These are phyloP conservation scores for Petroica traversi DNA, from an alignment of 2,113 vertebrate species.

Conservation along the genomic window DNA sequence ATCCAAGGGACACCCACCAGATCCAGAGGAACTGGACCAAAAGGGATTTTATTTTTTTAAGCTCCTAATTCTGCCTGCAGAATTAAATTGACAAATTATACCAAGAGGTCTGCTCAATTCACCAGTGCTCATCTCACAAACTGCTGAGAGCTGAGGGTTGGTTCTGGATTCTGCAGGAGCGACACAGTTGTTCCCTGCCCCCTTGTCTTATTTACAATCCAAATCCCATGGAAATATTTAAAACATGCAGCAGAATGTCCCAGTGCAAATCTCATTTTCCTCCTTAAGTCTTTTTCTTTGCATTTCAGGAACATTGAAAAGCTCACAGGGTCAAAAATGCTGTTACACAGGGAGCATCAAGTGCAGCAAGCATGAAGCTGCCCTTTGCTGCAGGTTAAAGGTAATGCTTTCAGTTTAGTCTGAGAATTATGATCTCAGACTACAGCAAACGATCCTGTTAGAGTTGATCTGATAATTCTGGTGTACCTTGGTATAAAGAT, in stretches of 20 bases:
- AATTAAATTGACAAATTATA: no score
- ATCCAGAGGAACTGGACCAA: neutral
- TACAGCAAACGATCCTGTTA: neutral
- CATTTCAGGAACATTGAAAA: neutral
- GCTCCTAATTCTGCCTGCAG: neutral
- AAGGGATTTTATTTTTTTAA: neutral
- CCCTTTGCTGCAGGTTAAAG: neutral
- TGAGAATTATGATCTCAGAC: neutral
- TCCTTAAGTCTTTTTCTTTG: neutral
- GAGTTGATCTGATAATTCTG: neutral
- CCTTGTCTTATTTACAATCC: conserved; percentile 2
- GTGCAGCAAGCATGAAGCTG: neutral
- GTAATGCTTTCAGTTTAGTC: neutral
- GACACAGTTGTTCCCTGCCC: neutral
- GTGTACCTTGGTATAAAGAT: neutral
- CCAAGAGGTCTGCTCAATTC: neutral
- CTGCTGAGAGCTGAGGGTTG: neutral
- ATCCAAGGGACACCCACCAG: neutral
- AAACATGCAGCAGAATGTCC: neutral
- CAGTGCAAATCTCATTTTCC: neutral
- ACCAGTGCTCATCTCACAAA: neutral
- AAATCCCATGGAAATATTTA: neutral
- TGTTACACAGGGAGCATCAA: neutral
- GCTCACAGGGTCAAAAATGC: neutral
- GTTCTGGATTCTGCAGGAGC: neutral